Evolutionary conservation across 1,140 invertebrate species (phyloP), one percentile per base, ranked within the genome.

Genomic region (Leptopilina boulardi): DNA sequence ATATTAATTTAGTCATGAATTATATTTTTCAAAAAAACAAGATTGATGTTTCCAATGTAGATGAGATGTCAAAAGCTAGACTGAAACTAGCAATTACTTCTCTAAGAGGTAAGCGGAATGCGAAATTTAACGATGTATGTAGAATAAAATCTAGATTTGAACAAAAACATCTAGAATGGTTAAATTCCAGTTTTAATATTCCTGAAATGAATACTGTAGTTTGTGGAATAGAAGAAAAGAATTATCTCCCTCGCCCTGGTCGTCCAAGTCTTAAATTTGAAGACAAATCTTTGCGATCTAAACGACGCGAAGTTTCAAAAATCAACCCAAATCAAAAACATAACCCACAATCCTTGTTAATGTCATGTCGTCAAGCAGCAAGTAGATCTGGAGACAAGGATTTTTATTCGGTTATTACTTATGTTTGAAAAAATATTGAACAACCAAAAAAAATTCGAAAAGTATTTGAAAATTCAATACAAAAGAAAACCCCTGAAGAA

Each of bases 171-270:
- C 0, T 13, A 59, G 54, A 59, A 10, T 59, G 54, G 54, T 21
- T 59, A 59, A 23, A 59, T 59, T 59, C 54, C 11, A 10, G 1
- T 59, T 59, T 59, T 13, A 59, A 59, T 21, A 10, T 59, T 59
- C 21, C 54, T 23, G 54, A 59, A 23, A 3, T 47, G 4, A 47
- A 47, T 47, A 44, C 2, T 74, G 94, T 26, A 23, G 9, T 0
- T 11, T 11, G 13, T 11, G 4, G 2, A 13, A 59, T 15, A 6
- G 19, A 19, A 26, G 9, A 59, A 11, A 59, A 21, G 9, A 13
- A 59, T 59, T 23, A 0, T 4, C 13, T 3, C 10, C 23, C 21
- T n/a, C 56, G 11, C 11, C 10, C 3, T 66, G 59, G 26, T 34
- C 26, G 23, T n/a, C 26, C 23, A 8, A 66, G 23, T 30, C 26